These are phyloP conservation scores for Nannoperca obscura DNA, from an alignment of 2,797 vertebrate species.

Conservation along the genomic window DNA sequence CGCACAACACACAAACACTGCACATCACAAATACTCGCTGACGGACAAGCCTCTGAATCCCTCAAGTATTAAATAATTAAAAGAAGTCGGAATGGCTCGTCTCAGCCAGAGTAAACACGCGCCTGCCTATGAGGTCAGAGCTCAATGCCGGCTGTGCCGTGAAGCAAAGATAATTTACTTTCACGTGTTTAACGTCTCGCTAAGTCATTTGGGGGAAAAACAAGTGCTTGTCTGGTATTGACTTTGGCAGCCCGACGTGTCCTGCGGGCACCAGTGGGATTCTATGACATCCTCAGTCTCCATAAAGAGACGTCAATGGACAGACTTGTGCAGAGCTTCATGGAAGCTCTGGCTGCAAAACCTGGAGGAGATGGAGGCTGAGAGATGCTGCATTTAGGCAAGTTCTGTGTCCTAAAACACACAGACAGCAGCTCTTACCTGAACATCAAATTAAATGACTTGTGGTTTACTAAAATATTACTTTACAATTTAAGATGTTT, in stretches of 20 bases:
- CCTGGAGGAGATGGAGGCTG: conserved; percentile 19
- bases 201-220: conserved; percentile 84
- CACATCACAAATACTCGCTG: conserved; percentile 67
- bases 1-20: conserved; percentile 72
- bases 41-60: conserved; percentile 66
- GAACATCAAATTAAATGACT: background rate
- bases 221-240: conserved; percentile 87
- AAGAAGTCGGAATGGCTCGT: conserved; percentile 71
- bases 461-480: background rate
- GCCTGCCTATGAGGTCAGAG: conserved; percentile 90
- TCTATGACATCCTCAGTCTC: conserved; percentile 72
- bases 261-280: conserved; percentile 74
- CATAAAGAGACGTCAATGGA: conserved; percentile 65
- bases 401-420: conserved; percentile 4
- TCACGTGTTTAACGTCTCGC: conserved; percentile 89
- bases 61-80: conserved; percentile 72
- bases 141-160: conserved; percentile 82
- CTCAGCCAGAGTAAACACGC: conserved; percentile 88
- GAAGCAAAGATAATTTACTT: conserved; percentile 92
- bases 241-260: conserved; percentile 85
- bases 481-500: background rate
- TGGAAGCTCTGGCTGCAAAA: conserved; percentile 46
- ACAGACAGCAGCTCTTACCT: conserved; percentile 5
- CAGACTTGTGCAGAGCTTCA: conserved; percentile 59
- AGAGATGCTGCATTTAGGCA: conserved; percentile 22